Evolutionary conservation across 2,113 vertebrate species (phyloP), one percentile per base, ranked within the genome.

Genomic region (Zosterops lateralis): DNA sequence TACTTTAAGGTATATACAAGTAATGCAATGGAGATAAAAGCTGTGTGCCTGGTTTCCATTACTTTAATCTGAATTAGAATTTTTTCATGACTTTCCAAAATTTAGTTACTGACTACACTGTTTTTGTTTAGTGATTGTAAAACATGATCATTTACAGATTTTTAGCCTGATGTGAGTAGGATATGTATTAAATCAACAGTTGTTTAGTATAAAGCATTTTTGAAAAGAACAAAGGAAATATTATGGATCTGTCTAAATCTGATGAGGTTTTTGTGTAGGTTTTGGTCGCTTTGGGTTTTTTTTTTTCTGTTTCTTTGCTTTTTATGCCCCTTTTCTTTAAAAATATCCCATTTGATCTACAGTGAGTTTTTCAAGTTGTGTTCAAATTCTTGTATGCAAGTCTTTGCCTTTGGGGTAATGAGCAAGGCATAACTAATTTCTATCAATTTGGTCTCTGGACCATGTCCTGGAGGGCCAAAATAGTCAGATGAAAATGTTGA

Each of bases 381-480:
- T 72, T 70, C 22, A 57, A 68, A 51, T 42, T 62, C 21, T 51
- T 70, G 12, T 20, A 14, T 38, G 28, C 7, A 44, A 70, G 14
- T 77, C 31, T n/a, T 3, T 92, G 60, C 44, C 77, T 92, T 51
- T 73, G 31, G 24, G 34, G 40, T 84, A 79, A 92, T 70, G 51
- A 77, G 58, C 40, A 85, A 75, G 45, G 42, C 78, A 82, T 96
- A 68, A 81, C 56, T 84, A 72, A 87, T 76, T 89, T 68, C 21
- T 64, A 86, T 53, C 65, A 78, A 40, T 92, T 56, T 73, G 14
- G 31, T 57, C 28, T 70, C 42, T 60, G 53, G 77, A 25, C 60
- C 56, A n/a, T 48, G 29, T 84, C 48, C 74, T 83, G 17, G 28
- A 92, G 74, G 51, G 58, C 66, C 84, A 53, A 71, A 86, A 48